Conservation (phyloP, 2,113 vertebrate genomes). For the Empidonax traillii region DNA sequence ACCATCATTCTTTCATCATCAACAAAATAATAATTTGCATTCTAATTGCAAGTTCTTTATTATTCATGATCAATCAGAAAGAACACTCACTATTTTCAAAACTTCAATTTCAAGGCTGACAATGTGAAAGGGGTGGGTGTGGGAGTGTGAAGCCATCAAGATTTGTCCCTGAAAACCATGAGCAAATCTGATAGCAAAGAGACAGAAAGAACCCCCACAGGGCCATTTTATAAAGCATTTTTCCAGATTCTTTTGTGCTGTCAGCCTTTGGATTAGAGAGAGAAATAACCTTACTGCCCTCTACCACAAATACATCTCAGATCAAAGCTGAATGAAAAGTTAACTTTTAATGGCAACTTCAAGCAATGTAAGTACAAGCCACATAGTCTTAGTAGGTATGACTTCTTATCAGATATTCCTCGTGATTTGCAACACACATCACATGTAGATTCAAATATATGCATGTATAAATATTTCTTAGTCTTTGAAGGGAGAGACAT, state of each 20-base stretch:
- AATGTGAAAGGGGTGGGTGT: not conserved
- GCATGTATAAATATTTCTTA: not conserved
- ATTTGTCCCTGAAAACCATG: not conserved
- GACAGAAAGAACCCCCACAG: not conserved
- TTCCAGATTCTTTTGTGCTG: not conserved
- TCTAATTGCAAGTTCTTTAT: not conserved
- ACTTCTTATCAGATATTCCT: not conserved
- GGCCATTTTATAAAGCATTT: not conserved
- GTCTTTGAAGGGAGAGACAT: slow-evolving; percentile 1
- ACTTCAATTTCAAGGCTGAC: not conserved
- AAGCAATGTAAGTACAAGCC: not conserved
- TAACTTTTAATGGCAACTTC: not conserved
- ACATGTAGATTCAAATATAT: not conserved
- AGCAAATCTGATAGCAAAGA: not conserved
- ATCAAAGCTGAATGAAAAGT: not conserved
- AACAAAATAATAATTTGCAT: not conserved
- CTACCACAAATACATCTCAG: not conserved
- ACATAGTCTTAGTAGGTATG: not conserved
- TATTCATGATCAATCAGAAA: not conserved
- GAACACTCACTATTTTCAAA: not conserved
- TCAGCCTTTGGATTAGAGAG: not conserved
- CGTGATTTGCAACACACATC: not conserved
- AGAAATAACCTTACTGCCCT: not conserved
- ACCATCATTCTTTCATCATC: not conserved
- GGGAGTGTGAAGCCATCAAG: not conserved